Evolutionary conservation across 1,140 invertebrate species (phyloP).

Genomic region (Trichoplusia ni): DNA sequence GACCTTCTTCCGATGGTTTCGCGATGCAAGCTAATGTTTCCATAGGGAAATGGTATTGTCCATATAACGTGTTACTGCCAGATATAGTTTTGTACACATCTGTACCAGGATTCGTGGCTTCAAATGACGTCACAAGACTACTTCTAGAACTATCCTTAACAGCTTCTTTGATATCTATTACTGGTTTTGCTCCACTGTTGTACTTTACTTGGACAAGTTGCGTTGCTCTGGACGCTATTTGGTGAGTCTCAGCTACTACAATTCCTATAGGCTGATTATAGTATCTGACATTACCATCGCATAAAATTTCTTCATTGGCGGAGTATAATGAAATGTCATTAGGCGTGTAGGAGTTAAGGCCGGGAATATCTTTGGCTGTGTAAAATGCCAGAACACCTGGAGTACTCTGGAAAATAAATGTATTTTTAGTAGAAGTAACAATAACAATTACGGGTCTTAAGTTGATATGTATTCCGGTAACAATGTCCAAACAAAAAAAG

Average conservation of each 20-base stretch:
- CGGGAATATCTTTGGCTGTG: no score
- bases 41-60: conserved; percentile 54
- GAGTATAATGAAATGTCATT: no score
- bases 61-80: conserved; percentile 43
- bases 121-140: neutral
- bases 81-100: conserved; percentile 63
- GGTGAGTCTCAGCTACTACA: conserved; percentile 84
- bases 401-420: no score
- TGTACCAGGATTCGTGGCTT: conserved; percentile 41
- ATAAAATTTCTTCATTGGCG: no score
- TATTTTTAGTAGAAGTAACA: no score
- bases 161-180: conserved; percentile 39
- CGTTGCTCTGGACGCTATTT: conserved; percentile 83
- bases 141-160: conserved; percentile 32
- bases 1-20: conserved; percentile 83
- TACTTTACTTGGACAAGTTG: conserved; percentile 80
- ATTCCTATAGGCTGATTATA: conserved; percentile 88
- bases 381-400: no score
- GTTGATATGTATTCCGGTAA: no score
- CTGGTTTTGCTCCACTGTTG: no score
- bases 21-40: conserved; percentile 83
- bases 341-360: no score
- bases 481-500: no score
- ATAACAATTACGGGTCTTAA: no score
- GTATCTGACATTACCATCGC: no score